Base-by-base conservation (phyloP, 2,797 vertebrate genomes). In the Crypturellus tataupa region DNA sequence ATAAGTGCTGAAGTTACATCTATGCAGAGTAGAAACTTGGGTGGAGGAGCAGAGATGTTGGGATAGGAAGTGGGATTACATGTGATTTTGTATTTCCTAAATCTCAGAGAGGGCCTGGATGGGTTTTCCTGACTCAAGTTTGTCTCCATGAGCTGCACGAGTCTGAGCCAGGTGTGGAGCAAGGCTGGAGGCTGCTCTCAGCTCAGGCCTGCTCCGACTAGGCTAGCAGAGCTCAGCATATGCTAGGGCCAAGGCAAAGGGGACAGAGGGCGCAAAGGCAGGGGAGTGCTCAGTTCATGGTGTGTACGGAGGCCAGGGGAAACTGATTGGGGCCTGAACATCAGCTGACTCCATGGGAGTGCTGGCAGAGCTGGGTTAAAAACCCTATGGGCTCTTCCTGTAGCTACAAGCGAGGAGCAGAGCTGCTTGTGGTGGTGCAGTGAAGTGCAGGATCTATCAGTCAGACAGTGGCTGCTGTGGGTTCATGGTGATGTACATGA, bases 191-290 rank as follows among this genome's bases (percentile, higher is more conserved):
- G 27, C 42, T 49, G 23, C 59, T 44, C 37, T 81, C 47, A 40
- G 78, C 15, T 78, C 31, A 2, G 1, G 3, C 39, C 58, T 75
- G 39, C 24, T 90, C 23, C 60, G 0, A 0, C 0, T 1, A 62
- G 37, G 31, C 18, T 58, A 13, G 2, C 10, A 35, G 20, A 51
- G 59, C 33, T 80, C 59, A 14, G 40, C 47, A 0, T 58, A 39
- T 65, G 53, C 58, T 21, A 47, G 23, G 49, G 39, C 21, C 8
- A 35, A 27, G 37, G 29, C 11, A 31, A 12, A 7, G 76, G 37
- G 37, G 72, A 37, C 11, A 24, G 47, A 49, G 47, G 47, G 24
- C 12, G 7, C 24, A 47, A 60, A 84, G 35, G 70, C 65, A n/a
- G 60, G 80, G 49, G 23, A 79, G 31, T 62, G 33, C 31, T 68